A percentile compares a stretch with the other conserved stretches of the same genome.
Evolutionary conservation across 2,797 vertebrate genomes (phyloP).

Genomic region (Orestias chungarensis): DNA sequence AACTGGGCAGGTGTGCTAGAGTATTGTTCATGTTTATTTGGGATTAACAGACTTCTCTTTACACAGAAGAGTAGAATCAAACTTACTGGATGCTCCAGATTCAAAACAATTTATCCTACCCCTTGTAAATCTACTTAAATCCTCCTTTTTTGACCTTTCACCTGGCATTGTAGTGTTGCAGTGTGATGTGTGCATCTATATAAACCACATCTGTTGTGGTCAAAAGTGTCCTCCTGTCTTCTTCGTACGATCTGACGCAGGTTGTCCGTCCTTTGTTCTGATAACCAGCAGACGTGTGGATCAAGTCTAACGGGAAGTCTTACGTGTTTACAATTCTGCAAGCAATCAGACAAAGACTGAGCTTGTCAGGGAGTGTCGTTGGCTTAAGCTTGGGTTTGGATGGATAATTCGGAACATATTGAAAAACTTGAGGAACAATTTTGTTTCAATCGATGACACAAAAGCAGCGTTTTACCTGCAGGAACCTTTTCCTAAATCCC

Average conservation of each 20-base stretch:
- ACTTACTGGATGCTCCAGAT: background rate
- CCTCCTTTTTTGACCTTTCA: constrained; percentile 66
- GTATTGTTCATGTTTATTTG: background rate
- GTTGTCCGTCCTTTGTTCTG: no score
- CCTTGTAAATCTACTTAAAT: constrained; percentile 62
- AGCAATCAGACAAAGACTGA: background rate
- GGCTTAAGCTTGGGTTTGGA: background rate
- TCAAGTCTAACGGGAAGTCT: no score
- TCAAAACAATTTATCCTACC: constrained; percentile 21
- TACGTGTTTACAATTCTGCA: background rate
- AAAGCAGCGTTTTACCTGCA: no score
- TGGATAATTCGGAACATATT: no score
- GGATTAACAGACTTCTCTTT: background rate
- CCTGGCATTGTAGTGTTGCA: constrained; percentile 35
- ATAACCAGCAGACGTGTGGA: no score
- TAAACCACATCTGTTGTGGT: constrained; percentile 43
- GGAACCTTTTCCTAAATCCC: no score
- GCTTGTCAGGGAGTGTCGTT: background rate
- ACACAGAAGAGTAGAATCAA: background rate
- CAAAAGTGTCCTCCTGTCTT: background rate
- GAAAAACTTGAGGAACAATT: no score
- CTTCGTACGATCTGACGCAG: background rate
- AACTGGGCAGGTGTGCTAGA: background rate
- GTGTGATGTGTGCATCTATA: background rate
- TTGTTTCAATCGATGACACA: no score